Evolutionary conservation across 2,797 vertebrate genomes (phyloP), one percentile per base, ranked within the genome.

Genomic region (Halcyon smyrnensis): DNA sequence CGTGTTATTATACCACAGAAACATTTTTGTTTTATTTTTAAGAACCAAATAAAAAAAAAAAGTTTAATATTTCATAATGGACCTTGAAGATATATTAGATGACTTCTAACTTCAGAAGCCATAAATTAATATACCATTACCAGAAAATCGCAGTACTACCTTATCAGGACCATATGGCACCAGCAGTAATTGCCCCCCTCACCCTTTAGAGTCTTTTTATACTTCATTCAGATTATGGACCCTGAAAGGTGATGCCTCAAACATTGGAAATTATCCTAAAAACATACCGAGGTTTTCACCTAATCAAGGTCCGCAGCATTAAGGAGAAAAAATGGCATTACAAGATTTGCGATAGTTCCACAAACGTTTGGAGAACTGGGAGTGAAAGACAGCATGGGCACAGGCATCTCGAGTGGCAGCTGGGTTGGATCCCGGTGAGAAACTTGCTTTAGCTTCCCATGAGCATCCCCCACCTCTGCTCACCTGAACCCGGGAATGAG

Each of bases 371-470:
- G 1, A 2, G 84, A 64, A 34, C 28, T 0, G 24, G 13, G 30
- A 12, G 19, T 7, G 15, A 20, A 71, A 53, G 25, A 1, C 0
- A 30, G 12, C 24, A 4, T 0, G 0, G 30, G 36, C 53, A 39
- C 3, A 4, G 45, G 12, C 18, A 3, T 8, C 5, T 5, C 15
- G 34, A 15, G 53, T 5, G 21, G 36, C 63, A 32, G 36, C 11
- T 2, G 28, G 4, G 8, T 0, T 30, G 51, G 32, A 23, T 23
- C 39, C 15, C 0, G 7, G 57, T 12, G 41, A 60, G 11, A 48
- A 8, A 56, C 19, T 7, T 3, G 15, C 63, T 76, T 14, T 5
- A 34, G 27, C 12, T 34, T 6, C 11, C 27, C 1, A 0, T 0
- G 28, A 3, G 8, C 20, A 5, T 37, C 56, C 43, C 13, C 2